Evolutionary conservation across 2,888 invertebrate genomes (phyloP).

Genomic region (Spodoptera littoralis): DNA sequence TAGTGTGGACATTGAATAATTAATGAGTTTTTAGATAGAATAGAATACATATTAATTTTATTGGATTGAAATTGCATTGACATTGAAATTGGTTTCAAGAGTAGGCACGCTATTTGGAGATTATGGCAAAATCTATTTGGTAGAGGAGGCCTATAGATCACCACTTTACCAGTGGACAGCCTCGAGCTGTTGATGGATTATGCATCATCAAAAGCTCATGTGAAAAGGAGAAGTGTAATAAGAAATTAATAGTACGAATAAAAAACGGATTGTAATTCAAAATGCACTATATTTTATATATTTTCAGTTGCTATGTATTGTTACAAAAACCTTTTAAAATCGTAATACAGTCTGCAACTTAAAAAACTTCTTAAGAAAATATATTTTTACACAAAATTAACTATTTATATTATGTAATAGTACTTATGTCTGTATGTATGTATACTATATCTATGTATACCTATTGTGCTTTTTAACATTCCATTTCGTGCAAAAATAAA

Average conservation of each 20-base stretch:
- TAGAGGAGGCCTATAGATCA: no score
- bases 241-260: constrained; percentile 31
- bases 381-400: constrained; percentile 66
- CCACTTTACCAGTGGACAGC: no score
- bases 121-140: no score
- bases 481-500: constrained; percentile 50
- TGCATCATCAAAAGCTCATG: no score
- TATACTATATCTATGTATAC: constrained; percentile 44
- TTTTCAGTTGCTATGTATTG: constrained; percentile 72
- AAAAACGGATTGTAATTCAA: constrained; percentile 63
- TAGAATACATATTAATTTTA: no score
- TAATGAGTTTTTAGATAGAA: no score
- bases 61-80: no score
- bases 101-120: no score
- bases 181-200: no score
- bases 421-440: constrained; percentile 42
- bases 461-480: constrained; percentile 45
- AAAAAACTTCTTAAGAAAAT: constrained; percentile 69
- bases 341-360: constrained; percentile 66
- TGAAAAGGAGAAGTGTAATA: no score
- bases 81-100: no score
- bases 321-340: constrained; percentile 69
- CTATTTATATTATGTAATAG: constrained; percentile 10
- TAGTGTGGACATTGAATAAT: no score
- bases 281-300: constrained; percentile 78